Base-by-base conservation (phyloP, 2,113 vertebrate species). In the Tachycineta bicolor region DNA sequence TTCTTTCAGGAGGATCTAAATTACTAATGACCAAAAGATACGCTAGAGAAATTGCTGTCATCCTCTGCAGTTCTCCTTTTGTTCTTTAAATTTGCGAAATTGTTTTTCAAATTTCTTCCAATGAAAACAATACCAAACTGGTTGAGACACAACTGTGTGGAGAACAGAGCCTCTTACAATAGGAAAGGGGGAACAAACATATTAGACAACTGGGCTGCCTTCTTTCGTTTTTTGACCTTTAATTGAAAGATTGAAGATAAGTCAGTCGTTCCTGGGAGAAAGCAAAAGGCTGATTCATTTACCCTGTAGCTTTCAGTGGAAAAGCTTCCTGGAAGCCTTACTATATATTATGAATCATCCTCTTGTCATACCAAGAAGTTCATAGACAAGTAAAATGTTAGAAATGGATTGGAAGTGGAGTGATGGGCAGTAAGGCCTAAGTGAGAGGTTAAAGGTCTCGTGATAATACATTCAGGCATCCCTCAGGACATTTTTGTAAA, bases 181-280 rank as follows among this genome's bases (percentile, higher is more conserved):
- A 65, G 80, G 83, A 94, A 93, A 63, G n/a, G 44, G 10, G 1
- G 78, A 62, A 37, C 37, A 88, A 94, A 37, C 29, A 33, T 97
- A 97, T 97, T 86, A 97, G 97, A 96, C 59, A 71, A 59, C 88
- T 93, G 86, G 84, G 67, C 91, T 94, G 94, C 79, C 95, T 89
- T 92, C 86, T 90, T 97, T 98, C 94, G 94, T 97, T 97, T 98
- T 97, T 92, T 98, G 97, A 98, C 98, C 98, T 98, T 98, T 98
- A 98, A 98, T 98, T 98, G 97, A 98, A 98, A 98, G 97, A 98
- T 97, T 97, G 96, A 97, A 98, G 98, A 98, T 98, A 98, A 98
- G 97, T 97, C 98, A 98, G 97, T 97, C 98, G 94, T 96, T 98
- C 96, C 97, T 97, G 75, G 26, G 81, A 98, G 94, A 98, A 98